A percentile compares a stretch with the other conserved stretches of the same genome.
phyloP scores from a whole-genome alignment of 2,888 invertebrate genomes.

The Ellobium chinense region DNA sequence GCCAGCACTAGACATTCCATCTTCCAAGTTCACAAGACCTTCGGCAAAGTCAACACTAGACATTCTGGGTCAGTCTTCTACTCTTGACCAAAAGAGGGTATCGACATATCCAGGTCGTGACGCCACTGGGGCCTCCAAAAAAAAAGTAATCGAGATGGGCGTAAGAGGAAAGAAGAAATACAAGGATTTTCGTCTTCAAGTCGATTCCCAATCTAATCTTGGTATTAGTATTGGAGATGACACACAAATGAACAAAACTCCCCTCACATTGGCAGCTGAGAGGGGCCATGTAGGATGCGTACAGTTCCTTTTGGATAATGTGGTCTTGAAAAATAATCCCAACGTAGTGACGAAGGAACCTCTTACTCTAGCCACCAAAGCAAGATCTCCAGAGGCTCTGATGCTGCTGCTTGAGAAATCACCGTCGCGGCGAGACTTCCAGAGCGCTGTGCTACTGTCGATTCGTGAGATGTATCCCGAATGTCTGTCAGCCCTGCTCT shows the following conservation, averaged over 20 bases:
- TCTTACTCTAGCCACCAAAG: constrained; percentile 33
- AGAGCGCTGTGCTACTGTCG: constrained; percentile 25
- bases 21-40: no score
- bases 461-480: constrained; percentile 34
- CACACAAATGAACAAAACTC: constrained; percentile 21
- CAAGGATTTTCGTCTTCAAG: constrained; percentile 22
- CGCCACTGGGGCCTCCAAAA: not conserved
- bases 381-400: constrained; percentile 24
- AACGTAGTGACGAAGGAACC: not conserved
- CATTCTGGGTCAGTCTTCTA: not conserved
- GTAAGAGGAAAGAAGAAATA: constrained; percentile 38
- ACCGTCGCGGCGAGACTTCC: constrained; percentile 10
- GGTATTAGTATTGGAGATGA: not conserved
- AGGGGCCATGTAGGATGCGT: constrained; percentile 39
- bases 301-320: constrained; percentile 1
- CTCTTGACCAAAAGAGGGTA: not conserved
- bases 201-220: not conserved
- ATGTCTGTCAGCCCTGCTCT: constrained; percentile 25
- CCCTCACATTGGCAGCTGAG: constrained; percentile 37
- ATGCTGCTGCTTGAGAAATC: constrained; percentile 6
- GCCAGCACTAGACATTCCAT: not conserved
- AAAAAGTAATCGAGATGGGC: constrained; percentile 11
- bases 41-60: not conserved
- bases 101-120: not conserved
- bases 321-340: not conserved